Percentiles rank a stretch among this genome's conserved stretches.
Conservation (phyloP, 2,113 vertebrate genomes). For the Megaceryle torquata region DNA sequence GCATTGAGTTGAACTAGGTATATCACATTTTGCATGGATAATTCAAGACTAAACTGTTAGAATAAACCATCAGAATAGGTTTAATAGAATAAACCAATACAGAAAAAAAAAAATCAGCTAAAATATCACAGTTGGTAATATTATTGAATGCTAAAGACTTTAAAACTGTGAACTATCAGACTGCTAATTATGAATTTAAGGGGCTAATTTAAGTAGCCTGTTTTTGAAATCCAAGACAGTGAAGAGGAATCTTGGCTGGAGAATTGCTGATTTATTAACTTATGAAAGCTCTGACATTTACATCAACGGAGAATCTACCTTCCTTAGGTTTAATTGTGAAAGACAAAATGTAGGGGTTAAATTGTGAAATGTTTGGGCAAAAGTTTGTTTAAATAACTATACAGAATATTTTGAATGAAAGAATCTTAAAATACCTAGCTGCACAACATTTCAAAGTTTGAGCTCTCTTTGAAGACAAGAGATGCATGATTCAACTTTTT, state of each 20-base stretch:
- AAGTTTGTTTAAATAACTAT: background rate
- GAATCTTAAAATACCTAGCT: background rate
- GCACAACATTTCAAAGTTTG: background rate
- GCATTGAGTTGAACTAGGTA: background rate
- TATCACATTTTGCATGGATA: background rate
- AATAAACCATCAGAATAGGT: background rate
- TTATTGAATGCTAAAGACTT: background rate
- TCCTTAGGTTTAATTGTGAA: background rate
- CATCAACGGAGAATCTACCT: background rate
- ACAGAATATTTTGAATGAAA: background rate
- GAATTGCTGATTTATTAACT: background rate
- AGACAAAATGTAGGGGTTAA: background rate
- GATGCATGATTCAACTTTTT: background rate
- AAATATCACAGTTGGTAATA: background rate
- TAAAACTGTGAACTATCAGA: background rate
- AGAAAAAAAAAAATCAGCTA: background rate
- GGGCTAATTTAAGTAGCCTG: background rate
- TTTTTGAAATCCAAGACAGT: background rate
- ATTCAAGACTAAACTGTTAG: background rate
- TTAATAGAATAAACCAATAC: background rate
- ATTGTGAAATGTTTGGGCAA: background rate
- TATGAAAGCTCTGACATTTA: background rate
- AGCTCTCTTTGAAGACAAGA: background rate
- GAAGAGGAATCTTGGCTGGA: background rate
- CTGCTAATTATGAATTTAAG: background rate